phyloP scores from a whole-genome alignment of 2,888 invertebrate genomes.

The Torymus texanus region DNA sequence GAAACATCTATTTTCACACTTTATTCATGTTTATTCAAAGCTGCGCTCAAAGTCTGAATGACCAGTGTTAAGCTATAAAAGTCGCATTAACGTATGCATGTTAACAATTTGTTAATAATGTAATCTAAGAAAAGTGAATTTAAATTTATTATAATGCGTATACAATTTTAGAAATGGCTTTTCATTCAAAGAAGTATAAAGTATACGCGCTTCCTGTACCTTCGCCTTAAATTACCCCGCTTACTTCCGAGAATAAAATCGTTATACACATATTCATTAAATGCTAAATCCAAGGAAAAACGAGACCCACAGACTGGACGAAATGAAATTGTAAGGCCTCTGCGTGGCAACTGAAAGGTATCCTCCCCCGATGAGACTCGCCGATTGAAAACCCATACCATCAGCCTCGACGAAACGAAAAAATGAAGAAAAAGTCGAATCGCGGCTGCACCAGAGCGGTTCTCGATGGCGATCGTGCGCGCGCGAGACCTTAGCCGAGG shows the following conservation, averaged over 20 bases:
- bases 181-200: too few relatives aligned
- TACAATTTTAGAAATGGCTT: too few relatives aligned
- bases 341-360: conserved; percentile 42
- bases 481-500: conserved; percentile 32
- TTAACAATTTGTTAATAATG: too few relatives aligned
- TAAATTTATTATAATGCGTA: too few relatives aligned
- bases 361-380: neutral
- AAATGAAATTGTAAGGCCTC: conserved; percentile 32
- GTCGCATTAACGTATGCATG: too few relatives aligned
- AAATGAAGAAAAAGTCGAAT: conserved; percentile 15
- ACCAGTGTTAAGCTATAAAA: too few relatives aligned
- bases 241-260: neutral
- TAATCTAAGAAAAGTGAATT: too few relatives aligned
- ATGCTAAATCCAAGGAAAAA: neutral
- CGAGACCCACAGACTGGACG: neutral
- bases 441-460: neutral
- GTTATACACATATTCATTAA: neutral
- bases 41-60: too few relatives aligned
- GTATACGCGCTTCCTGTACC: too few relatives aligned
- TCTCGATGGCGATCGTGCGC: conserved; percentile 37
- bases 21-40: too few relatives aligned
- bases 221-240: neutral
- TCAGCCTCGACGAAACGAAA: too few relatives aligned
- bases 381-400: conserved; percentile 45
- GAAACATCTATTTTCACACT: too few relatives aligned